A percentile compares a stretch with the other conserved stretches of the same genome.
These are phyloP conservation scores for Crossocerus cetratus DNA, from an alignment of 2,888 invertebrate genomes.

Conservation along the genomic window DNA sequence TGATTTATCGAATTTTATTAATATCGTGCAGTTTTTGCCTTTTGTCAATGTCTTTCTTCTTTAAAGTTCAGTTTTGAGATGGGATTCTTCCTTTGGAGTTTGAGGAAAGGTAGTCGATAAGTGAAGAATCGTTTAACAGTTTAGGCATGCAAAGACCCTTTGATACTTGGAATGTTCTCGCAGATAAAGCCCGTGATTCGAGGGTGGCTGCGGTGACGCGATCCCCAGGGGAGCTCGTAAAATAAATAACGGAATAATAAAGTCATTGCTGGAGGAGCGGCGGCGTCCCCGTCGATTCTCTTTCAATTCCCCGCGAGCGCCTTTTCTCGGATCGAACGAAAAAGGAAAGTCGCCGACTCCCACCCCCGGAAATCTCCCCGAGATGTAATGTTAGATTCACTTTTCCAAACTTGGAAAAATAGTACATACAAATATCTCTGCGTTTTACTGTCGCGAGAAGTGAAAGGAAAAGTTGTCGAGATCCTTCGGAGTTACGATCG, in stretches of 20 bases:
- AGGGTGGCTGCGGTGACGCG: neutral
- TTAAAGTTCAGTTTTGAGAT: neutral
- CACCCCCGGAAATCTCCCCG: conserved; percentile 30
- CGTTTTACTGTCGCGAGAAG: neutral
- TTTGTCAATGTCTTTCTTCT: no score
- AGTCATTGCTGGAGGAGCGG: conserved; percentile 32
- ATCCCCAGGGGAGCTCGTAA: conserved; percentile 61
- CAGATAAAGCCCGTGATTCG: conserved; percentile 23
- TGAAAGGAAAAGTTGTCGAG: conserved; percentile 28
- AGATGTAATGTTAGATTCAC: conserved; percentile 55
- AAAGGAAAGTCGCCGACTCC: conserved; percentile 7
- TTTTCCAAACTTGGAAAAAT: conserved; percentile 37
- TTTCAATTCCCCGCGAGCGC: conserved; percentile 35
- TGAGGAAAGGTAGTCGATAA: conserved; percentile 29
- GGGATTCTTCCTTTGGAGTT: conserved; percentile 18
- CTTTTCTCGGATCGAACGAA: conserved; percentile 11
- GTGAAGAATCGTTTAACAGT: conserved; percentile 16
- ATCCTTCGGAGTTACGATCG: neutral
- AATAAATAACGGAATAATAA: conserved; percentile 71
- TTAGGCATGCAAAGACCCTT: conserved; percentile 8
- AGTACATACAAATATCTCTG: no score
- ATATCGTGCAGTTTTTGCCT: no score
- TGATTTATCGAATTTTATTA: no score
- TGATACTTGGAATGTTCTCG: conserved; percentile 63
- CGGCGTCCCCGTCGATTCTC: conserved; percentile 37